Conservation (phyloP, 1,140 invertebrate genomes). For the Pseudachorutes palmiensis region DNA sequence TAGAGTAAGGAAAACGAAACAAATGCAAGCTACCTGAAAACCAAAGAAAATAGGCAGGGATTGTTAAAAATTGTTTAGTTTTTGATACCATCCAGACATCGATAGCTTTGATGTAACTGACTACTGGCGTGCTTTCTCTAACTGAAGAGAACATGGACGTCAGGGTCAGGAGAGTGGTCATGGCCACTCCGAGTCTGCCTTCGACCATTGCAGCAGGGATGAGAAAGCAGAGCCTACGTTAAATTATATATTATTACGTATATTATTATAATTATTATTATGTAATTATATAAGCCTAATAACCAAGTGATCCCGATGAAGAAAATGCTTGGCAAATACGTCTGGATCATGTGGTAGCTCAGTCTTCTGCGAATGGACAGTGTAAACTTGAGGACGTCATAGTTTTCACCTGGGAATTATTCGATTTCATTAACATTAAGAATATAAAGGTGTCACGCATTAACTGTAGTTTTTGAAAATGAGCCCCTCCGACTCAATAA, state of each 20-base stretch:
- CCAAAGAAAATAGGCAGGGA: no score
- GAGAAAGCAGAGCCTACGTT: slow-evolving; percentile 11
- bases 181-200: background rate
- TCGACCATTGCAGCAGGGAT: background rate
- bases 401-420: background rate
- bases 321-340: background rate
- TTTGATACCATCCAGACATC: slow-evolving; percentile 11
- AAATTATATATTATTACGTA: no score
- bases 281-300: no score
- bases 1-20: slow-evolving; percentile 61
- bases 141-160: slow-evolving; percentile 4
- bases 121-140: slow-evolving; percentile 21
- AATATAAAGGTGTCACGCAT: background rate
- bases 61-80: no score
- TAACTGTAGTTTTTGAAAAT: background rate
- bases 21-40: slow-evolving; percentile 59
- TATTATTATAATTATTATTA: no score
- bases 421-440: background rate
- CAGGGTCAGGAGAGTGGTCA: slow-evolving; percentile 4
- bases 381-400: background rate
- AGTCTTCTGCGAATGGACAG: background rate
- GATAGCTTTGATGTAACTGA: slow-evolving; percentile 21
- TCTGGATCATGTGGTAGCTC: slow-evolving; percentile 7
- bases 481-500: background rate
- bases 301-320: slow-evolving; percentile 35